Conservation (phyloP, 2,113 vertebrate genomes). For the Vombatus ursinus region DNA sequence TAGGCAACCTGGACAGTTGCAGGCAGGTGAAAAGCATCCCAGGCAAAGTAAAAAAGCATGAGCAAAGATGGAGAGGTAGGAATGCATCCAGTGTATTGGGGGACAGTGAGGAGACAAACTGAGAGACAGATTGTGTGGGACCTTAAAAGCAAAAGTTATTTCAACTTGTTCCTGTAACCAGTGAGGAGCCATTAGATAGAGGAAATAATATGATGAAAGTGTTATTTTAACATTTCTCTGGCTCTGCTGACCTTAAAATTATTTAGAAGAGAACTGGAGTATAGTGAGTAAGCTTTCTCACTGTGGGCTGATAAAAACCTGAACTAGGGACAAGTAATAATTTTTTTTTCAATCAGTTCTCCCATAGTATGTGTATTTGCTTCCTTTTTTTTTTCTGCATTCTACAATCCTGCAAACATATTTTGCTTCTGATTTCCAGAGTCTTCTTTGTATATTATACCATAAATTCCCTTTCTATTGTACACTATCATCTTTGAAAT, state of each 20-base stretch:
- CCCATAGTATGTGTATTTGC: neutral
- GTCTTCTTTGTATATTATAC: neutral
- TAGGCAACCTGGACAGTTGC: neutral
- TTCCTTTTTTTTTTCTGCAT: neutral
- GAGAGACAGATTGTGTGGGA: neutral
- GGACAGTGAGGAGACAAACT: neutral
- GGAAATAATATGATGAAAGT: neutral
- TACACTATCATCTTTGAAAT: conserved; percentile 20
- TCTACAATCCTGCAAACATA: neutral
- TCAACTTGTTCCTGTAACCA: neutral
- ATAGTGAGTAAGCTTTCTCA: neutral
- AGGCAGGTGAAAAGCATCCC: neutral
- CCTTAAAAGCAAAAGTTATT: conserved; percentile 4
- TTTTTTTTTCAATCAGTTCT: neutral
- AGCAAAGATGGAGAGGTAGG: neutral
- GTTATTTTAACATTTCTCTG: neutral
- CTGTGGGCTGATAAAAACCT: neutral
- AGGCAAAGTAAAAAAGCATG: neutral
- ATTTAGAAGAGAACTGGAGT: neutral
- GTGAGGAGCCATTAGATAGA: conserved; percentile 13
- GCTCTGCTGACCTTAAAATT: neutral
- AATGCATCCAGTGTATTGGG: neutral
- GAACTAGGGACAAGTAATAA: neutral
- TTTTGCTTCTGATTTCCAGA: neutral
- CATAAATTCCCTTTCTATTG: neutral